phyloP scores from a whole-genome alignment of 2,888 invertebrate species.

The Rotaria sp. region DNA sequence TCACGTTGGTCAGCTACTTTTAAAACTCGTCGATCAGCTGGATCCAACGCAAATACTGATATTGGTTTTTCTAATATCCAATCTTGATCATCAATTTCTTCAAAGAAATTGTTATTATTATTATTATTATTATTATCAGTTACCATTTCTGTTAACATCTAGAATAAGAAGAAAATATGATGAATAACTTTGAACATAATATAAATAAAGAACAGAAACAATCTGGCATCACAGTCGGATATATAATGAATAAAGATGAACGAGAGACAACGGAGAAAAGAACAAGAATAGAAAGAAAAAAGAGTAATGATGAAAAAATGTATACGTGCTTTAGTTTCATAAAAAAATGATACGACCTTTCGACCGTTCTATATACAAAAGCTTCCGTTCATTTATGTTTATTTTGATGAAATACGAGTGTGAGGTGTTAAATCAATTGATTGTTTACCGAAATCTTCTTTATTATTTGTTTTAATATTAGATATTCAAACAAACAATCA shows the following conservation, averaged over 20 bases:
- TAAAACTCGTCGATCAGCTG: constrained; percentile 88
- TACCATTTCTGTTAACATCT: background rate
- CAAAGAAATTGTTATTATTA: background rate
- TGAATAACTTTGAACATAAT: background rate
- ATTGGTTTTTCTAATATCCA: constrained; percentile 38
- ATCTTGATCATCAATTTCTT: constrained; percentile 16
- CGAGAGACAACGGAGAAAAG: no score
- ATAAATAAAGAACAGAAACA: background rate
- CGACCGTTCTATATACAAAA: background rate
- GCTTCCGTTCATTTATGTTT: background rate
- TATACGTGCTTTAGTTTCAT: background rate
- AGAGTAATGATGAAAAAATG: no score
- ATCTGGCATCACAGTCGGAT: background rate
- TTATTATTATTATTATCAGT: background rate
- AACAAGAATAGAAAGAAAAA: no score
- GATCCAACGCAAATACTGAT: constrained; percentile 72
- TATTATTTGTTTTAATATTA: background rate
- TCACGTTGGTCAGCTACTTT: constrained; percentile 97
- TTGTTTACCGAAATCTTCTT: no score
- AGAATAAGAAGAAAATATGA: background rate
- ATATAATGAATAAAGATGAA: no score
- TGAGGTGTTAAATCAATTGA: no score
- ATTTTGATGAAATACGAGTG: no score
- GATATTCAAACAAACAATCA: constrained; percentile 7
- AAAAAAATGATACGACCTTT: background rate